Evolutionary conservation across 2,113 vertebrate species (phyloP).

Genomic region (Felis chaus): DNA sequence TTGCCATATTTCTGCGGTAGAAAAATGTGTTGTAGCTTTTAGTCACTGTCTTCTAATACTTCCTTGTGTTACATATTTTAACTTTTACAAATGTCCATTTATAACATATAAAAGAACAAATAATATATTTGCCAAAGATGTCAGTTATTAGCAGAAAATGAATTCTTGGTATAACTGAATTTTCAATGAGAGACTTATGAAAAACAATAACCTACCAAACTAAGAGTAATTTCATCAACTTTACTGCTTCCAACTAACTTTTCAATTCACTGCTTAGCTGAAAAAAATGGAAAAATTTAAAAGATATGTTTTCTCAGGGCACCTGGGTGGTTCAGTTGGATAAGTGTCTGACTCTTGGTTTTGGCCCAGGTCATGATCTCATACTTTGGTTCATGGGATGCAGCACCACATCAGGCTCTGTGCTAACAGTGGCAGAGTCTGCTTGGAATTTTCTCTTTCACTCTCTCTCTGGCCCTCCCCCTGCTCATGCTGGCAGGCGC

Average conservation of each 20-base stretch:
- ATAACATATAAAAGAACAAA: conserved; percentile 34
- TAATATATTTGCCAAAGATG: conserved; percentile 18
- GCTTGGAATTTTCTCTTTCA: no score
- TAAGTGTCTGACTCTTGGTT: no score
- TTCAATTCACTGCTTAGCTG: not conserved
- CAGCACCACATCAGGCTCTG: no score
- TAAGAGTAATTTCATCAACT: conserved; percentile 2
- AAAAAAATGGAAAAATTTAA: conserved; percentile 29
- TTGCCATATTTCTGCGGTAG: not conserved
- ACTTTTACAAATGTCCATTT: conserved; percentile 1
- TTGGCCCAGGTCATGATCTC: no score
- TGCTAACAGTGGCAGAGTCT: no score
- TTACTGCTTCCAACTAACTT: not conserved
- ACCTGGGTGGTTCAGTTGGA: no score
- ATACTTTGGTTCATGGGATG: no score
- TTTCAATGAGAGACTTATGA: not conserved
- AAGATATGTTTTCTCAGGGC: not conserved
- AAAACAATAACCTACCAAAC: not conserved
- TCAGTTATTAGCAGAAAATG: not conserved
- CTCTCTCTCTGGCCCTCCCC: no score
- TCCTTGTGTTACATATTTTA: not conserved
- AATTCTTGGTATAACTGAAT: not conserved
- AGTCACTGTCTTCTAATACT: not conserved
- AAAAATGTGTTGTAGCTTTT: not conserved
- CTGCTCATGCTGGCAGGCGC: no score